Evolutionary conservation across 30 jellyfish, hydroid and myxozoan genomes (phyloP).

Genomic region (Turritopsis rubra): DNA sequence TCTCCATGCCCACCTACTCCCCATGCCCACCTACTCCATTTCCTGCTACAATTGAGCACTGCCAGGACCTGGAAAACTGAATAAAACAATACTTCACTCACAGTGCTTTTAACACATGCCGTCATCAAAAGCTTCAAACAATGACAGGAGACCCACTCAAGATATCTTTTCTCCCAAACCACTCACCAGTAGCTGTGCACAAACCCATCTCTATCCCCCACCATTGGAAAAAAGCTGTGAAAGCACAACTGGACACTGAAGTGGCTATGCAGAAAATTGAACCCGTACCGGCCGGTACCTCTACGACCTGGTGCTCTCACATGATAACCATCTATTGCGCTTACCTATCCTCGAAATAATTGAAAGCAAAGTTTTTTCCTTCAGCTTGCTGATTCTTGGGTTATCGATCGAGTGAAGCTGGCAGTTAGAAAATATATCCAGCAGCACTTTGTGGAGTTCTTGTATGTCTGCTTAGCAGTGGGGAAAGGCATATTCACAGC

Average conservation of each 20-base stretch:
- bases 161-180: not conserved
- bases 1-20: too few species aligned
- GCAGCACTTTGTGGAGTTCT: too few species aligned
- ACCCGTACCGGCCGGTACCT: conserved; percentile 19
- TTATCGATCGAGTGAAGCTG: too few species aligned
- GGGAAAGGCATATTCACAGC: too few species aligned
- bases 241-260: conserved; percentile 16
- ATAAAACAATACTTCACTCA: not conserved
- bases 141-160: conserved; percentile 6
- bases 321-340: too few species aligned
- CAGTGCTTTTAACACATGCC: not conserved
- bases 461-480: too few species aligned
- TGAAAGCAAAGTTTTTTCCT: too few species aligned
- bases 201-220: conserved; percentile 26
- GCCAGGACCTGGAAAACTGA: not conserved
- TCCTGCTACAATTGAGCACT: not conserved
- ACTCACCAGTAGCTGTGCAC: conserved; percentile 5
- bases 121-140: conserved; percentile 1
- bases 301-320: conserved; percentile 30
- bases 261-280: conserved; percentile 26
- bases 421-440: too few species aligned
- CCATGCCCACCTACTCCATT: not conserved
- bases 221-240: conserved; percentile 20
- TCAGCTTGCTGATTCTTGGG: too few species aligned
- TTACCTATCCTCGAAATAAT: too few species aligned